Evolutionary conservation across 2,888 invertebrate species (phyloP).

Genomic region (Gibbula magus): DNA sequence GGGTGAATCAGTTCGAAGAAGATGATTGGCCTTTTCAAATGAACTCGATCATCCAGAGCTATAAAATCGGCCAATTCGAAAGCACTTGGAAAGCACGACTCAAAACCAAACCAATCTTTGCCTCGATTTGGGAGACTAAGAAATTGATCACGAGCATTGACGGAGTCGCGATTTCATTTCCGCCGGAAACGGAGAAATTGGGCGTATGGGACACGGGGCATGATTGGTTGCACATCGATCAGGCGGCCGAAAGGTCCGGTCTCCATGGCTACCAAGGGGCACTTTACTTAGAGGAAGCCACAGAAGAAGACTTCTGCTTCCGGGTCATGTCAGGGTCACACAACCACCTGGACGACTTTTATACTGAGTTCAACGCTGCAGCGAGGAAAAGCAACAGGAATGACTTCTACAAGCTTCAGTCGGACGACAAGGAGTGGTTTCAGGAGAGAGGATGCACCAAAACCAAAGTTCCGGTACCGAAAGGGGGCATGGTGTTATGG

Average conservation of each 20-base stretch:
- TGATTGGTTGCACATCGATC: constrained; percentile 58
- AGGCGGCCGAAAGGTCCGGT: constrained; percentile 45
- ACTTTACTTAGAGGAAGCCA: constrained; percentile 55
- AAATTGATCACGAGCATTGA: constrained; percentile 62
- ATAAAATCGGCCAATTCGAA: constrained; percentile 49
- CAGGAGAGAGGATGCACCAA: constrained; percentile 43
- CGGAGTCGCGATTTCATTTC: constrained; percentile 56
- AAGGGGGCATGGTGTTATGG: constrained; percentile 66
- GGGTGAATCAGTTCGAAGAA: constrained; percentile 38
- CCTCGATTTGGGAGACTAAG: constrained; percentile 58
- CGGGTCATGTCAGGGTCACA: constrained; percentile 55
- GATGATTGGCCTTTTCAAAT: constrained; percentile 32
- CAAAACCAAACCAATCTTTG: constrained; percentile 51
- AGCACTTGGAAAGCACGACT: constrained; percentile 52
- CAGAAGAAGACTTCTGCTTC: constrained; percentile 53
- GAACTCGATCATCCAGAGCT: constrained; percentile 49
- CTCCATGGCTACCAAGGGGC: constrained; percentile 63
- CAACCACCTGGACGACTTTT: constrained; percentile 44
- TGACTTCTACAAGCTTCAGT: constrained; percentile 41
- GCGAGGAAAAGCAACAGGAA: constrained; percentile 9
- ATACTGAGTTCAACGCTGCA: constrained; percentile 30
- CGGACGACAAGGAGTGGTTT: constrained; percentile 43
- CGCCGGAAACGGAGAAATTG: constrained; percentile 51
- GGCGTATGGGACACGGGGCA: constrained; percentile 27
- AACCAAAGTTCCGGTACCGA: constrained; percentile 54